phyloP scores from a whole-genome alignment of 2,113 vertebrate species.

The Neogobius melanostomus region DNA sequence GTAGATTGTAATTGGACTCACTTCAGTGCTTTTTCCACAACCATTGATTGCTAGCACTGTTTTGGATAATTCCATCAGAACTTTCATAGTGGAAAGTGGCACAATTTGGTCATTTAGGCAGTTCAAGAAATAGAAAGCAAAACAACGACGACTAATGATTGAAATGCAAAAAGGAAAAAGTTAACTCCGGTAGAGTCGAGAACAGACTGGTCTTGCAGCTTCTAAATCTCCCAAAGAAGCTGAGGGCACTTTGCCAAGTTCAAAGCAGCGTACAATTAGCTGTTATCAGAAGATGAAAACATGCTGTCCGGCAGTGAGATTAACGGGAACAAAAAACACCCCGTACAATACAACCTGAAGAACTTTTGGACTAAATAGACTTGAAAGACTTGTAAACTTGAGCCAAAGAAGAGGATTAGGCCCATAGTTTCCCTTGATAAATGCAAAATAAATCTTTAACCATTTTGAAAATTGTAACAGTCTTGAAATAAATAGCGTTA shows the following conservation, averaged over 20 bases:
- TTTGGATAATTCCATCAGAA: too few relatives aligned
- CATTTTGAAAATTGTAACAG: neutral
- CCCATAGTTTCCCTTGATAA: too few relatives aligned
- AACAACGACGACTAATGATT: neutral
- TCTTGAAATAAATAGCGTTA: too few relatives aligned
- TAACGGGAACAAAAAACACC: neutral
- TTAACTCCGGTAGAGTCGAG: conserved; percentile 22
- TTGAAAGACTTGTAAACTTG: neutral
- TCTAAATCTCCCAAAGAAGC: neutral
- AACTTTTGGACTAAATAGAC: neutral
- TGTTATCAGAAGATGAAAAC: conserved; percentile 1
- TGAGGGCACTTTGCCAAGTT: conserved; percentile 1
- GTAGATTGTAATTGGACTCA: too few relatives aligned
- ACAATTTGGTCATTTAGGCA: neutral
- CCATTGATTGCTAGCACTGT: too few relatives aligned
- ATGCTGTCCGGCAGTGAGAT: neutral
- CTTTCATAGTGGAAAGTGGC: too few relatives aligned
- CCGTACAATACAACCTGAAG: neutral
- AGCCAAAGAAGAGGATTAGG: neutral
- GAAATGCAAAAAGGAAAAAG: neutral
- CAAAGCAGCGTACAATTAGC: conserved; percentile 9
- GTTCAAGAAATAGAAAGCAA: neutral
- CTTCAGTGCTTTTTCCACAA: too few relatives aligned
- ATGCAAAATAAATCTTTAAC: neutral
- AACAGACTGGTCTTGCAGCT: neutral